A percentile compares a stretch with the other conserved stretches of the same genome.
These are phyloP conservation scores for Grapholita molesta DNA, from an alignment of 1,140 invertebrate genomes.

Conservation along the genomic window DNA sequence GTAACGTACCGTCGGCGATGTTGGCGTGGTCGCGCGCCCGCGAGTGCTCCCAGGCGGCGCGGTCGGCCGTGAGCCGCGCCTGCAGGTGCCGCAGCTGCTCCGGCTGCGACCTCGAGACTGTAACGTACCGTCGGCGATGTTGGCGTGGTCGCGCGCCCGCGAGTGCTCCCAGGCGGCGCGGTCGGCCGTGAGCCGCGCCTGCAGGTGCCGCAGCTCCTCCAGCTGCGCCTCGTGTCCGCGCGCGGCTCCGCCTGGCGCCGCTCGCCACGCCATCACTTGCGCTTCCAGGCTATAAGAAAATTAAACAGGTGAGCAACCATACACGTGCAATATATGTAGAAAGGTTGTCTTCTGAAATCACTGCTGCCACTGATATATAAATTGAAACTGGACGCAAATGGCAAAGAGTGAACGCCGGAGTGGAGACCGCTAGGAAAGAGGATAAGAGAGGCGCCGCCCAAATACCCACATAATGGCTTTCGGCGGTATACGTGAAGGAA, in stretches of 20 bases:
- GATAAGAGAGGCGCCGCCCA: too few species aligned
- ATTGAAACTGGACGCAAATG: too few species aligned
- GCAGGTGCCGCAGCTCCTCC: slow-evolving; percentile 85
- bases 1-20: slow-evolving; percentile 28
- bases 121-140: background rate
- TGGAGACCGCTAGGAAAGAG: too few species aligned
- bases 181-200: slow-evolving; percentile 88
- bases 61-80: slow-evolving; percentile 25
- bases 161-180: slow-evolving; percentile 86
- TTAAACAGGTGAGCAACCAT: slow-evolving; percentile 18
- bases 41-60: slow-evolving; percentile 79
- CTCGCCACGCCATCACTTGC: slow-evolving; percentile 28
- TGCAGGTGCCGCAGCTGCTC: slow-evolving; percentile 34
- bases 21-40: background rate
- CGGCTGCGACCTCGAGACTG: slow-evolving; percentile 71
- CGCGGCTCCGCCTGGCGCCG: slow-evolving; percentile 32
- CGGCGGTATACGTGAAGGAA: too few species aligned
- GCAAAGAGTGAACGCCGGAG: too few species aligned
- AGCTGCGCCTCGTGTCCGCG: slow-evolving; percentile 77
- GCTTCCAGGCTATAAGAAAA: slow-evolving; percentile 10
- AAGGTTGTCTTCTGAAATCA: too few species aligned
- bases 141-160: slow-evolving; percentile 64
- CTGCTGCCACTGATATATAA: too few species aligned
- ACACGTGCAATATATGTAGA: slow-evolving; percentile 41
- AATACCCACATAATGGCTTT: too few species aligned